Percentiles rank a stretch among this genome's conserved stretches.
Evolutionary conservation across 1,140 invertebrate species (phyloP).

Genomic region (Diorhabda elongata): DNA sequence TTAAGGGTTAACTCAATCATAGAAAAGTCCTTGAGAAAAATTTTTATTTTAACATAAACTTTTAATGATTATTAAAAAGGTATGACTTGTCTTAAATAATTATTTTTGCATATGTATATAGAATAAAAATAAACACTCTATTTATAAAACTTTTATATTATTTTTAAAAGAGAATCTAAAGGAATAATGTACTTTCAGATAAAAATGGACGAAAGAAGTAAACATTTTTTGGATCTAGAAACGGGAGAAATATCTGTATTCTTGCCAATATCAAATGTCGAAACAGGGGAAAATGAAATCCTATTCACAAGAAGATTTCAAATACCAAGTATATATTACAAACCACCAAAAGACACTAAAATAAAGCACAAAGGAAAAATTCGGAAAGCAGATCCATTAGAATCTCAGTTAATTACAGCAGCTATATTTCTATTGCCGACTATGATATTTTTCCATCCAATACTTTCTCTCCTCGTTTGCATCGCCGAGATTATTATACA

Average conservation of each 20-base stretch:
- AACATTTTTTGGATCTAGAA: constrained; percentile 29
- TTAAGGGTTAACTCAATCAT: too few species aligned
- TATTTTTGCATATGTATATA: too few species aligned
- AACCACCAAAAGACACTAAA: constrained; percentile 6
- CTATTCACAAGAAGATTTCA: neutral
- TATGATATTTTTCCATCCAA: constrained; percentile 45
- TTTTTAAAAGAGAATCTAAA: neutral
- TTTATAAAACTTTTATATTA: neutral
- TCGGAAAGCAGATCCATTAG: neutral
- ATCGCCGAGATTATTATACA: constrained; percentile 50
- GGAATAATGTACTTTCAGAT: neutral
- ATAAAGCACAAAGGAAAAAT: neutral
- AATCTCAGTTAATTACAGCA: constrained; percentile 21
- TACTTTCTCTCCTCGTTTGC: constrained; percentile 37
- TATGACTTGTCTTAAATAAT: too few species aligned
- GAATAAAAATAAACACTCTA: neutral
- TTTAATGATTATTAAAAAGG: too few species aligned
- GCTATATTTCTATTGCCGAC: constrained; percentile 45
- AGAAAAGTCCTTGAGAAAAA: too few species aligned
- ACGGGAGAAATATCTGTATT: constrained; percentile 31
- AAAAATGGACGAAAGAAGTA: constrained; percentile 12
- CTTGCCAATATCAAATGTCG: constrained; percentile 21
- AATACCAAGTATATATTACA: constrained; percentile 7
- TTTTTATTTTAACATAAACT: too few species aligned
- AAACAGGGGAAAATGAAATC: constrained; percentile 36